Conservation (phyloP, 2,113 vertebrate species). For the Tyrannus savana region DNA sequence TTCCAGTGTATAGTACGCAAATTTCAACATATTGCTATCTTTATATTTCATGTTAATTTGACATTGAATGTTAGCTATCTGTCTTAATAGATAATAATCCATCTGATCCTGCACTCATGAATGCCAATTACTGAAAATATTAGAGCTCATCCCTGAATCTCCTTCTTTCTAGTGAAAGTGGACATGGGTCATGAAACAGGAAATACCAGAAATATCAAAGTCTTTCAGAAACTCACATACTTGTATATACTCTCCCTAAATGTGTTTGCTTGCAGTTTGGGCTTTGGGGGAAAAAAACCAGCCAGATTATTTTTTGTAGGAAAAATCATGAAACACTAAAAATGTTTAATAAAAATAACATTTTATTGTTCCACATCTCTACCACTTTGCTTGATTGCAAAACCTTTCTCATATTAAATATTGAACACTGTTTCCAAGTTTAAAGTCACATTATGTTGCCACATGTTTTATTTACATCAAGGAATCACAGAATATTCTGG, state of each 20-base stretch:
- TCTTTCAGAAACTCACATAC: conserved; percentile 30
- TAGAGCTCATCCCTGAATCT: conserved; percentile 28
- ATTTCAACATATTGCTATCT: conserved; percentile 33
- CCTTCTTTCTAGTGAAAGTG: conserved; percentile 18
- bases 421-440: not conserved
- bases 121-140: conserved; percentile 55
- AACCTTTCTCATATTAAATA: not conserved
- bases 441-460: not conserved
- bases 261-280: not conserved
- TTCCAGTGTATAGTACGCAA: conserved; percentile 40
- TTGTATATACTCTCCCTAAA: not conserved
- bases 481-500: not conserved
- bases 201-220: conserved; percentile 39
- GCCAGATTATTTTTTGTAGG: not conserved
- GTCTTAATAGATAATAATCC: conserved; percentile 46
- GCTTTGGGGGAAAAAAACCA: not conserved
- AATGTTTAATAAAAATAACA: not conserved
- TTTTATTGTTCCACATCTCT: not conserved
- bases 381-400: not conserved
- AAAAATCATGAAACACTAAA: not conserved
- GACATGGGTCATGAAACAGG: conserved; percentile 28
- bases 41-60: conserved; percentile 72
- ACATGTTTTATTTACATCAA: not conserved
- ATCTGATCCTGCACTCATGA: conserved; percentile 37
- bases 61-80: conserved; percentile 64